Evolutionary conservation across 2,113 vertebrate species (phyloP).

Genomic region (Regulus satrapa): DNA sequence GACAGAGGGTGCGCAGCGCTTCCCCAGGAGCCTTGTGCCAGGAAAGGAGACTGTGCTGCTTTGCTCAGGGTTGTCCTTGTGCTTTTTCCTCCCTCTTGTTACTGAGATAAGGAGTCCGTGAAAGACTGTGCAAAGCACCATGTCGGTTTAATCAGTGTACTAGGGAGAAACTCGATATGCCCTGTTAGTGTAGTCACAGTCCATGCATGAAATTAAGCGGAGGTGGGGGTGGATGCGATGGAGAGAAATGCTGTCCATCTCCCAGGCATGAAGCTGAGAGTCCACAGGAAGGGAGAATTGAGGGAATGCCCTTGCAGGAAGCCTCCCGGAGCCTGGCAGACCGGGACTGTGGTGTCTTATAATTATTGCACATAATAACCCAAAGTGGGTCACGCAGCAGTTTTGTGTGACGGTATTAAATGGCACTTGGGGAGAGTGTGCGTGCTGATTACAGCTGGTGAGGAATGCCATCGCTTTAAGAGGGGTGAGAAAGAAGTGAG

Average conservation of each 20-base stretch:
- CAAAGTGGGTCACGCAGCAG: not conserved
- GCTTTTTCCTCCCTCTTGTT: conserved; percentile 55
- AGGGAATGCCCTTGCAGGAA: conserved; percentile 36
- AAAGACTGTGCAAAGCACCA: conserved; percentile 72
- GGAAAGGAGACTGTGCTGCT: conserved; percentile 7
- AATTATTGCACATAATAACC: not conserved
- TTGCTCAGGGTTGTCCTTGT: conserved; percentile 62
- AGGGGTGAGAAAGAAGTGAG: conserved; percentile 5
- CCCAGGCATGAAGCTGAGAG: not conserved
- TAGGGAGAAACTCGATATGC: conserved; percentile 67
- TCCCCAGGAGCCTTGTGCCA: not conserved
- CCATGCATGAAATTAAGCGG: conserved; percentile 48
- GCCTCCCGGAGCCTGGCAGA: conserved; percentile 36
- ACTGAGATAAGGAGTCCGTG: conserved; percentile 67
- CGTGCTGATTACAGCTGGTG: not conserved
- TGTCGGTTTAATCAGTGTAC: conserved; percentile 60
- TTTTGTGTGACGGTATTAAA: conserved; percentile 22
- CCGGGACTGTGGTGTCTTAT: not conserved
- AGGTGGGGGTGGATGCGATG: conserved; percentile 26
- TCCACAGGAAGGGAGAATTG: not conserved
- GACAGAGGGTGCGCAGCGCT: not conserved
- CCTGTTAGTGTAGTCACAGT: conserved; percentile 51
- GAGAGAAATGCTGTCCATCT: conserved; percentile 22
- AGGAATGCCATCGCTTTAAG: not conserved
- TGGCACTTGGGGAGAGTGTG: not conserved